Base-by-base conservation (phyloP, 1,140 invertebrate species). In the Riptortus pedestris region DNA sequence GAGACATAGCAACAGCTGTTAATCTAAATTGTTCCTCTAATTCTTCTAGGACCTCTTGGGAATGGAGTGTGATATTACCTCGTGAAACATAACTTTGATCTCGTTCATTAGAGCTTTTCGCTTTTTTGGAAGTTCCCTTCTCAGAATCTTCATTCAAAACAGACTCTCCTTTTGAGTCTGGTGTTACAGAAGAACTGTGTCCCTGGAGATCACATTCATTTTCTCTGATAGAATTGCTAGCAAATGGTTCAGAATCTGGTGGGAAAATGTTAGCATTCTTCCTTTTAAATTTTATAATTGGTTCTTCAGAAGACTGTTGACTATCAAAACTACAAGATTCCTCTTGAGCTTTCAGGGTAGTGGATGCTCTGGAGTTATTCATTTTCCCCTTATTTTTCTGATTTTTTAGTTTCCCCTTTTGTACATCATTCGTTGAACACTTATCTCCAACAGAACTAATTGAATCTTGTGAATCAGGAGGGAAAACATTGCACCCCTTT, bases 51-150 rank as follows among this genome's bases (percentile, higher is more conserved):
- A 24, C 24, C 26, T 55, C 22, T 2, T 20, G 51, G 14, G 51
- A 55, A 55, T 55, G 51, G 24, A 55, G 51, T 1, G 51, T 55
- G 12, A 55, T 55, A 14, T 55, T 55, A 22, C 51, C 51, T 9
- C 51, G 51, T 24, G 51, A 55, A 26, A 55, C 24, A 27, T 55
- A 55, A 55, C 20, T 5, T 55, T 18, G 24, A 20, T 47, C 45
- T 1, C 20, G 24, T 12, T 55, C 51, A 55, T 38, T 38, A 7
- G 5, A 14, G 5, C 14, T 38, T 14, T 14, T 38, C 14, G 5
- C 14, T 5, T 5, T 38, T 7, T 7, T 14, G 14, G 5, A 7
- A 7, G 31, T 38, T 38, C 5, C 5, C 31, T 38, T 38, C 31
- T 38, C 31, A 38, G 31, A 38, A n/a, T n/a, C n/a, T n/a, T n/a